Base-by-base conservation (phyloP, 2,797 vertebrate species). In the Erpetoichthys calabaricus region DNA sequence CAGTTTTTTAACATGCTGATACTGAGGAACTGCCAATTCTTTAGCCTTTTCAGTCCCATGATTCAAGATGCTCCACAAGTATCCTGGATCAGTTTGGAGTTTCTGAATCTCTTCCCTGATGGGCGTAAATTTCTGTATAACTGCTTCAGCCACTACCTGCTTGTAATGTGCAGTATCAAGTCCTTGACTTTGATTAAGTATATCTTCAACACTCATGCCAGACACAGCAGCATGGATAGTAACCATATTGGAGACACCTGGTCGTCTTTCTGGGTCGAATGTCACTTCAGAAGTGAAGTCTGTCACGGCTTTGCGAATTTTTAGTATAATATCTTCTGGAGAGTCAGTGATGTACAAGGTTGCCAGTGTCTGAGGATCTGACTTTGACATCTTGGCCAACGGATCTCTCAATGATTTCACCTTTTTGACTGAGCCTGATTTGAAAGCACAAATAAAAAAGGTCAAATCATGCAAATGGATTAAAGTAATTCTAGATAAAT, bases 251-350 rank as follows among this genome's bases (percentile, higher is more conserved):
- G 94, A 93, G 59, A 99, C 92, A 0, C 95, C 95, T 0, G 81
- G 86, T 1, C 92, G 86, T 0, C 10, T 0, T 0, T 44, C 60
- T 0, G 93, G 95, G 64, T 98, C 87, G 0, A 86, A 99, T 56
- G 90, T 94, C 63, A 98, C 89, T 69, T 94, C 89, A 0, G 94
- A 99, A 45, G 83, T 96, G 63, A 87, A 94, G 81, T 98, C 94
- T 0, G 94, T 99, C 68, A 99, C 75, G 1, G 94, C 90, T 44
- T 91, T 92, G 55, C 91, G 91, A 62, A 99, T 79, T 59, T 99
- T 99, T 46, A 84, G 70, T 49, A 79, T 75, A 3, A 99, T 89
- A 62, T 91, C 86, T 0, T 97, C 92, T 0, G 92, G 88, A 42
- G 81, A 80, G 76, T 99, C 94, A 0, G 81, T 89, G 64, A 98